Percentiles rank a stretch among this genome's conserved stretches.
phyloP scores from a whole-genome alignment of 2,888 invertebrate genomes.

The Neoitamus cyanurus region DNA sequence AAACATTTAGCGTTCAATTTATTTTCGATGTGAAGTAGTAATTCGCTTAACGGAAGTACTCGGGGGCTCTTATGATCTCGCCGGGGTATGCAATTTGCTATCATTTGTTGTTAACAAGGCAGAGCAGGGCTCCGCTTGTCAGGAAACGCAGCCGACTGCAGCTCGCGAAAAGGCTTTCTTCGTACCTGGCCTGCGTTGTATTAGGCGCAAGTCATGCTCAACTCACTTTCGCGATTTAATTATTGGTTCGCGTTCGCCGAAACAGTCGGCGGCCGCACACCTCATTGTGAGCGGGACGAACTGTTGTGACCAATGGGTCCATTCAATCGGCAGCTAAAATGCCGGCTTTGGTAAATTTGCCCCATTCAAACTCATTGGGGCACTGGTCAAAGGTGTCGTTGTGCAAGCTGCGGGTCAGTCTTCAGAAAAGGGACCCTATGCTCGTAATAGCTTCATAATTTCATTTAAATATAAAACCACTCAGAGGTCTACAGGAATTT shows the following conservation, averaged over 20 bases:
- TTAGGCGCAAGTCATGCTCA: conserved; percentile 12
- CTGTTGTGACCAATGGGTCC: conserved; percentile 2
- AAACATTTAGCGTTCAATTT: conserved; percentile 36
- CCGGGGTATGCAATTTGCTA: conserved; percentile 31
- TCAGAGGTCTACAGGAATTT: not conserved
- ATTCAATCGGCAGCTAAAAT: not conserved
- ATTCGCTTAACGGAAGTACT: conserved; percentile 38
- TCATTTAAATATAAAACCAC: not conserved
- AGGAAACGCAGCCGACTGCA: conserved; percentile 24
- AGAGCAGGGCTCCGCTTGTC: conserved; percentile 3
- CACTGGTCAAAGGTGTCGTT: not conserved
- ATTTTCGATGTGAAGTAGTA: conserved; percentile 25
- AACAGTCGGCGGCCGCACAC: not conserved
- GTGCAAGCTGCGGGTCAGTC: not conserved
- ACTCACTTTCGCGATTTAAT: conserved; percentile 34
- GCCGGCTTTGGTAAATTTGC: not conserved
- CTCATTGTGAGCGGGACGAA: not conserved
- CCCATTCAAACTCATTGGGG: not conserved
- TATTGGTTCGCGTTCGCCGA: not conserved
- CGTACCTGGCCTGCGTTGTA: not conserved
- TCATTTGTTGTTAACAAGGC: conserved; percentile 40
- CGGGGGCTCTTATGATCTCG: conserved; percentile 17
- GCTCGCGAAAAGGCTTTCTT: conserved; percentile 7
- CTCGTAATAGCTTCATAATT: not conserved
- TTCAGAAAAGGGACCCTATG: not conserved